phyloP scores from a whole-genome alignment of 2,797 vertebrate genomes.

The Oreonectes daqikongensis region DNA sequence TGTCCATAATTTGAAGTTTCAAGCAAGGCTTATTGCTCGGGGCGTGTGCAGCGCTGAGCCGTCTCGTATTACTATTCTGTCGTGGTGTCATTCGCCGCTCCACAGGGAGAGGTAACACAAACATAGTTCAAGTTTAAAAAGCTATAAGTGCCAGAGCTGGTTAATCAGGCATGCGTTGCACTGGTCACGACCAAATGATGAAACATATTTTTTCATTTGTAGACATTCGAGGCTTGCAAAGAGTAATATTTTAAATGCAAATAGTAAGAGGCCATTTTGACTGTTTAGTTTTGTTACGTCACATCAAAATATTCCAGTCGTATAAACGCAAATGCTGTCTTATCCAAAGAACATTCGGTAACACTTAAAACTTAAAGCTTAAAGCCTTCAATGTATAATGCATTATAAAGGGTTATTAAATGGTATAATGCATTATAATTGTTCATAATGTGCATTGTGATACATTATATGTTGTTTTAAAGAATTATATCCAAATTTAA shows the following conservation, averaged over 20 bases:
- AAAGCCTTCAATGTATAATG: too few species aligned
- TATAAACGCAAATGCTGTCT: background rate
- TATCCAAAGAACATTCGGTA: constrained; percentile 14
- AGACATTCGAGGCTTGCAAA: background rate
- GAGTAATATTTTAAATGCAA: background rate
- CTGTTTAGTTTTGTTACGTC: background rate
- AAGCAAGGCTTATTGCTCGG: background rate
- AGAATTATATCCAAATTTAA: too few species aligned
- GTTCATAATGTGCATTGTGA: too few species aligned
- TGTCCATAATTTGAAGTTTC: constrained; percentile 15
- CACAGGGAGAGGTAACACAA: background rate
- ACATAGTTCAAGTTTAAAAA: background rate
- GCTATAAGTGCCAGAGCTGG: background rate
- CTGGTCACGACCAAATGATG: background rate
- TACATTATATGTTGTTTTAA: too few species aligned
- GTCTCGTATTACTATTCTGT: constrained; percentile 18
- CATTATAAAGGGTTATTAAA: too few species aligned
- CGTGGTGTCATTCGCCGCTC: background rate
- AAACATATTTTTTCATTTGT: background rate
- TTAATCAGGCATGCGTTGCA: background rate
- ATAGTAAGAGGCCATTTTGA: background rate
- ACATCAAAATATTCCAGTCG: constrained; percentile 7
- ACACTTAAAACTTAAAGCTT: too few species aligned
- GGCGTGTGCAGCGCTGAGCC: background rate
- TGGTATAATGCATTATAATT: too few species aligned